Evolutionary conservation across 2,888 invertebrate species (phyloP), one percentile per base, ranked within the genome.

Genomic region (Meta bourneti): DNA sequence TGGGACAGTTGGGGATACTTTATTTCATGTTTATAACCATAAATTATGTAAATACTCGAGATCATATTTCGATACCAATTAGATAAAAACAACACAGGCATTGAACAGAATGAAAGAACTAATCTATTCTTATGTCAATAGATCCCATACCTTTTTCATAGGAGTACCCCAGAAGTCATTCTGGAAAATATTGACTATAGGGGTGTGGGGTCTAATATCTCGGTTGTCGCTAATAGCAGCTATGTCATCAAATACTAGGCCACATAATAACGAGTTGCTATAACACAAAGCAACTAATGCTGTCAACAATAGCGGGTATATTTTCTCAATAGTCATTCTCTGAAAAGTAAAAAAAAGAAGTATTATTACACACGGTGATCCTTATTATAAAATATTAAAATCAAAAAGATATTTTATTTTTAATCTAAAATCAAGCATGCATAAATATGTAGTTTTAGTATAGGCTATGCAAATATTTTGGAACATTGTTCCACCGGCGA

Each of bases 151-250:
- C 80, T 93, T 98, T 95, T 97, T 97, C 97, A 99, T 98, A 90
- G 99, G 98, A 93, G 99, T 99, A 93, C 99, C 99, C 99, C 99
- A 99, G 95, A 99, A 99, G 95, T 99, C 99, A 95, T 99, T 99
- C 95, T 97, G 97, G 95, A 99, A 98, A 94, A 99, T 97, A 95
- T 98, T 98, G 94, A 96, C 96, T 93, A 98, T 95, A 48, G 99
- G 98, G 90, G 98, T 98, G 94, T 97, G 97, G 20, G 98, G 98
- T 94, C 98, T 96, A 94, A 99, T 96, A 95, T 99, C 99, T 95
- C 98, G 97, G 96, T 99, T 99, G 94, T 99, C 98, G 95, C 98
- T 98, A 95, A 99, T 98, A 93, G 99, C 99, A 95, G 98, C 98
- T 94, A 98, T 97, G 95, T 99, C 99, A 95, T 99, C 99, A 95